These are phyloP conservation scores for Hemitrygon akajei DNA, from an alignment of 2,797 vertebrate genomes.

Conservation along the genomic window DNA sequence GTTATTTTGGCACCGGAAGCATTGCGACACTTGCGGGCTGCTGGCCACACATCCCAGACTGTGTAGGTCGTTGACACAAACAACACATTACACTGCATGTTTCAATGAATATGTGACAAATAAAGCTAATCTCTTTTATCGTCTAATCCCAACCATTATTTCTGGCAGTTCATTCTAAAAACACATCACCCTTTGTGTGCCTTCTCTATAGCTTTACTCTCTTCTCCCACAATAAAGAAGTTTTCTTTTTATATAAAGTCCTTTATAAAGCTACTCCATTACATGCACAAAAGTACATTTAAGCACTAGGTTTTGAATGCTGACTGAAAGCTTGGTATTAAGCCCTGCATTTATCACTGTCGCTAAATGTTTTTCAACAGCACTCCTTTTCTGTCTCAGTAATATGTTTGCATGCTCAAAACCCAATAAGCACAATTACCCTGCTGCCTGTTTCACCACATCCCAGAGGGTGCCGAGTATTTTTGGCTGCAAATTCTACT, in stretches of 20 bases:
- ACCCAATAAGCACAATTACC: not conserved
- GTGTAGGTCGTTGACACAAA: too few relatives aligned
- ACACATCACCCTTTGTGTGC: too few relatives aligned
- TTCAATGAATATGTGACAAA: too few relatives aligned
- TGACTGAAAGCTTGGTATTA: too few relatives aligned
- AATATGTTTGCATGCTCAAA: not conserved
- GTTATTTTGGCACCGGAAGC: too few relatives aligned
- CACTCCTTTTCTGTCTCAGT: not conserved
- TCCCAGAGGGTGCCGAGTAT: not conserved
- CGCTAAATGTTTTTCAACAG: not conserved
- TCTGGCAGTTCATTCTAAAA: too few relatives aligned
- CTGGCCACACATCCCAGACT: too few relatives aligned
- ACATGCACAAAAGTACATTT: not conserved
- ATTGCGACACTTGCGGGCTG: too few relatives aligned
- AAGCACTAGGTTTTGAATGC: not conserved
- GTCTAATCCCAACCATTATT: too few relatives aligned
- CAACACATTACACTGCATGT: too few relatives aligned
- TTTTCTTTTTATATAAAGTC: not conserved
- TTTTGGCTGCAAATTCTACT: not conserved
- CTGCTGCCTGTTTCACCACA: not conserved
- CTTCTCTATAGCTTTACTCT: too few relatives aligned
- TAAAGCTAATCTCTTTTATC: too few relatives aligned
- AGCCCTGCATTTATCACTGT: not conserved
- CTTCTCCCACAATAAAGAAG: not conserved
- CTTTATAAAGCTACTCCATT: not conserved